Base-by-base conservation (phyloP, 2,888 invertebrate species). In the Cephus pulcher region DNA sequence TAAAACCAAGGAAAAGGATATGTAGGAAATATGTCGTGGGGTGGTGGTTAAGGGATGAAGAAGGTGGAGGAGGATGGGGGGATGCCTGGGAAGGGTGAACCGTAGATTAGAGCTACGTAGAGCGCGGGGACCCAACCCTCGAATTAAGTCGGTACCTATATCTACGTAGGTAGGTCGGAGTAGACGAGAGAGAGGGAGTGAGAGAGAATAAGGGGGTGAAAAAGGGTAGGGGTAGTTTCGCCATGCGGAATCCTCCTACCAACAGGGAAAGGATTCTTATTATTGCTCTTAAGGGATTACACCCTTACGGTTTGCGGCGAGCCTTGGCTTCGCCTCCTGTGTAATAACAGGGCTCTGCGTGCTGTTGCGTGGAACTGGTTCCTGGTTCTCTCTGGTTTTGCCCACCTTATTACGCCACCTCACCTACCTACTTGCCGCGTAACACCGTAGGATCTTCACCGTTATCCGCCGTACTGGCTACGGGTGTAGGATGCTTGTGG, bases 261-360 rank as follows among this genome's bases (percentile, higher is more conserved):
- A 81, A 77, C 80, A 80, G 85, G 85, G 86, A 89, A 89, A 90
- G 89, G 90, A 90, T 90, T 90, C 90, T 89, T 90, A 90, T 90
- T 91, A 90, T 90, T 90, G 90, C 89, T 90, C 91, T 90, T 91
- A 89, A 90, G 91, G 89, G 91, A 91, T 91, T 90, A 90, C 86
- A 83, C 86, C 86, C 85, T 85, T 88, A 84, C 84, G 89, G 90
- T 89, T 89, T 88, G 88, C 81, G 88, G 88, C 84, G 81, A 85
- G 85, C 85, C 77, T 76, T 32, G 33, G 33, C 71, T 71, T 34
- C 71, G 71, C 71, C 71, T 71, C 12, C 71, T 9, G 71, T 32
- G 71, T 71, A 71, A 34, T 34, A 56, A 56, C 56, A 56, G 56
- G 56, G 56, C 56, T 56, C 56, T 56, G 56, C 56, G 56, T 56